Conservation (phyloP, 1,140 invertebrate genomes). For the Acromyrmex heyeri region DNA sequence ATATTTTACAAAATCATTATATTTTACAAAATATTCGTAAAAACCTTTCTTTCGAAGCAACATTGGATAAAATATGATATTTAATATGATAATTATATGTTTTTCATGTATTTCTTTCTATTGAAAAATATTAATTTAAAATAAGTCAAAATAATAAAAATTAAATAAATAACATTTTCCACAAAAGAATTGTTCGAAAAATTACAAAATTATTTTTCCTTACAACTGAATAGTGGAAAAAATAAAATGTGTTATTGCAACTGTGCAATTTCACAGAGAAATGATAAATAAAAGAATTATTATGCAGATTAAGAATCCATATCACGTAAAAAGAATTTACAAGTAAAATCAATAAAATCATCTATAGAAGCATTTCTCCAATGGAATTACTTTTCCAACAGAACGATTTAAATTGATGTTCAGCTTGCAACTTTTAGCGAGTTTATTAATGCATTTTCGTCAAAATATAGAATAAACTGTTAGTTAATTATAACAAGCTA, state of each 20-base stretch:
- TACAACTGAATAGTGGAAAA: background rate
- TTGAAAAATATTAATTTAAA: background rate
- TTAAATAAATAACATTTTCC: background rate
- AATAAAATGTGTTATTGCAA: background rate
- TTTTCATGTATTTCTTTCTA: background rate
- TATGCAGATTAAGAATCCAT: background rate
- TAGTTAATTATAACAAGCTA: constrained; percentile 59
- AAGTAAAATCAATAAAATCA: background rate
- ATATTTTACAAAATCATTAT: background rate
- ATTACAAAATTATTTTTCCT: background rate
- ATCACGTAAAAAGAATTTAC: background rate
- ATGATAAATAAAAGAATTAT: constrained; percentile 36
- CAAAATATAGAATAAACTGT: background rate
- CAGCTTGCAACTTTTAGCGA: background rate
- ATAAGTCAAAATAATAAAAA: background rate
- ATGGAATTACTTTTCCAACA: background rate
- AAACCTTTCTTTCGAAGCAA: background rate
- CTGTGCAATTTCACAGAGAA: background rate
- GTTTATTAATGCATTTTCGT: constrained; percentile 4
- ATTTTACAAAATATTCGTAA: background rate
- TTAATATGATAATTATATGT: background rate
- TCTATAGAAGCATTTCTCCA: background rate
- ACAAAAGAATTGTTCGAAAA: background rate
- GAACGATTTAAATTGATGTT: background rate
- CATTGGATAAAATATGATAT: too few species aligned